Conservation (phyloP, 2,888 invertebrate genomes). For the Sphaerophoria rueppellii region DNA sequence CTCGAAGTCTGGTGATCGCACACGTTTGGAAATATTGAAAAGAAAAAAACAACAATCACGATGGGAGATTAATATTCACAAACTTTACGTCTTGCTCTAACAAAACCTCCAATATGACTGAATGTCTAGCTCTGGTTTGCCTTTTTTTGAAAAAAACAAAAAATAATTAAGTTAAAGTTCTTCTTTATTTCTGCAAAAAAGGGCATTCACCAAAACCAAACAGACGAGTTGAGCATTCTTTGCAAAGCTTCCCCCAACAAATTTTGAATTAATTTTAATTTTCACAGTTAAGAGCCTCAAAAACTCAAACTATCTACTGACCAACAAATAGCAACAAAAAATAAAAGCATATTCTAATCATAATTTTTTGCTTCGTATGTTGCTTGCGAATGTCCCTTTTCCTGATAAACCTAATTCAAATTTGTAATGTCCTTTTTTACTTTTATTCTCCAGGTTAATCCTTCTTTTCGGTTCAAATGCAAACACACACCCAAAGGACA, state of each 20-base stretch:
- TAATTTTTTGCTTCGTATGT: not conserved
- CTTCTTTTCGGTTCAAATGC: not conserved
- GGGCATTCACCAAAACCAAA: too few species aligned
- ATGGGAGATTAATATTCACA: not conserved
- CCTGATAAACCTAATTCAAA: conserved; percentile 10
- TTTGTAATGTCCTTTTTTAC: conserved; percentile 4
- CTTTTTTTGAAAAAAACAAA: too few species aligned
- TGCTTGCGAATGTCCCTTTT: not conserved
- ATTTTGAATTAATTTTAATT: not conserved
- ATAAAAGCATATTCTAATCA: conserved; percentile 3
- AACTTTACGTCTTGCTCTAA: conserved; percentile 11
- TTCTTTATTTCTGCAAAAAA: too few species aligned
- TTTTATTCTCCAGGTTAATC: conserved; percentile 6
- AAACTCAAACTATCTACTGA: not conserved
- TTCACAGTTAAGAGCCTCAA: not conserved
- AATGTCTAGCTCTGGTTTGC: not conserved
- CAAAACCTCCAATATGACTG: not conserved
- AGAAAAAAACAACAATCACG: not conserved
- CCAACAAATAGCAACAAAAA: not conserved
- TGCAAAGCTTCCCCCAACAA: too few species aligned
- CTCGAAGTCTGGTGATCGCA: not conserved
- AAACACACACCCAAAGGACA: conserved; percentile 8
- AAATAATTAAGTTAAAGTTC: too few species aligned
- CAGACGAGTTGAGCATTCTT: too few species aligned
- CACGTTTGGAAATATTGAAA: not conserved